These are phyloP conservation scores for Bucco capensis DNA, from an alignment of 2,113 vertebrate species.

Conservation along the genomic window DNA sequence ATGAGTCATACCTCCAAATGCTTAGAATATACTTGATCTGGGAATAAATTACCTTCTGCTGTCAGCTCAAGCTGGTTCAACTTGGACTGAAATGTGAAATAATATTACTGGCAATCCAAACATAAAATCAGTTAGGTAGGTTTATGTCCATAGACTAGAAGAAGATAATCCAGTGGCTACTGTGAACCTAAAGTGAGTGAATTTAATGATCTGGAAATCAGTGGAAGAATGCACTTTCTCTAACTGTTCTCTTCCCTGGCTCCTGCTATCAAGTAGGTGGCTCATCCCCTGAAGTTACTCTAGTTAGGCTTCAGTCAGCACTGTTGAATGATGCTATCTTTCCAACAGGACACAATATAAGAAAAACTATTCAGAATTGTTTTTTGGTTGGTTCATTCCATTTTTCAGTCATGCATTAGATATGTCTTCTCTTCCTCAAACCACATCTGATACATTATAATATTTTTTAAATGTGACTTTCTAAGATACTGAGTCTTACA, in stretches of 20 bases:
- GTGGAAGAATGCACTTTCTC: background rate
- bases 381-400: background rate
- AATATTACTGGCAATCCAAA: background rate
- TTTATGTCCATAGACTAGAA: background rate
- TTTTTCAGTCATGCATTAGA: background rate
- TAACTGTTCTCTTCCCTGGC: background rate
- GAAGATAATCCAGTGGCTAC: background rate
- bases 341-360: background rate
- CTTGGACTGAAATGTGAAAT: background rate
- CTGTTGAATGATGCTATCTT: background rate
- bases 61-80: background rate
- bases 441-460: background rate
- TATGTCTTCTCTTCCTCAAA: background rate
- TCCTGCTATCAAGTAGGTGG: background rate
- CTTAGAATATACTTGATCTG: background rate
- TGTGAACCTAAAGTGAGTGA: background rate
- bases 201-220: background rate
- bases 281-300: background rate
- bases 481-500: background rate
- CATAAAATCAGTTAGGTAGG: background rate
- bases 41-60: background rate
- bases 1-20: background rate
- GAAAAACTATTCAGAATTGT: background rate
- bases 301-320: background rate
- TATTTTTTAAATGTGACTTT: background rate